A percentile compares a stretch with the other conserved stretches of the same genome.
Evolutionary conservation across 1,140 invertebrate genomes (phyloP).

Genomic region (Proctacanthus coquilletti): DNA sequence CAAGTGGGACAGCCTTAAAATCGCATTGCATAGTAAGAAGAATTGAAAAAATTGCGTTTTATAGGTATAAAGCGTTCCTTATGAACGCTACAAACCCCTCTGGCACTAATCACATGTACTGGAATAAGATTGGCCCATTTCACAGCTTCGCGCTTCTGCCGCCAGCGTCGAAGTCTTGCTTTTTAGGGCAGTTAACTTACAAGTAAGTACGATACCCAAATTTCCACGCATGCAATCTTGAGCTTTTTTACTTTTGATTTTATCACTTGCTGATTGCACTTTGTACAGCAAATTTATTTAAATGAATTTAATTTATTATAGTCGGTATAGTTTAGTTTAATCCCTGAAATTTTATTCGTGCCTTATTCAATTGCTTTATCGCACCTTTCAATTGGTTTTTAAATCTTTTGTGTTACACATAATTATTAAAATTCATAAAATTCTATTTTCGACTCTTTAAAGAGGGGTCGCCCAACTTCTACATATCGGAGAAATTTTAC

Average conservation of each 20-base stretch:
- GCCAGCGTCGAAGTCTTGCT: constrained; percentile 38
- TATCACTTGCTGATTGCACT: background rate
- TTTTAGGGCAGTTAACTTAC: constrained; percentile 55
- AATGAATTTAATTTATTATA: too few relatives aligned
- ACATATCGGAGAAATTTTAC: constrained; percentile 54
- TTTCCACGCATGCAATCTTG: background rate
- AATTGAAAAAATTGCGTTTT: constrained; percentile 7
- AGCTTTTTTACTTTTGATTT: background rate
- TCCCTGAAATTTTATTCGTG: too few relatives aligned
- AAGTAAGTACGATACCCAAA: constrained; percentile 26
- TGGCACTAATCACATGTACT: constrained; percentile 41
- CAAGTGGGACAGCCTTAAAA: constrained; percentile 29
- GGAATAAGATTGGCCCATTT: constrained; percentile 65
- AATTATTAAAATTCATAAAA: too few relatives aligned
- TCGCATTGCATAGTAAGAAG: constrained; percentile 24
- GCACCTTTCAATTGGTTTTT: too few relatives aligned
- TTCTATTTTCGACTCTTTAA: background rate
- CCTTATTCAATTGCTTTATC: too few relatives aligned
- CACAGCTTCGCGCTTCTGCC: constrained; percentile 66
- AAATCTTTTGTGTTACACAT: too few relatives aligned
- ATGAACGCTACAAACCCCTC: constrained; percentile 36
- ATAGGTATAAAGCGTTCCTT: constrained; percentile 41
- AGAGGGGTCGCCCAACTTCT: constrained; percentile 56
- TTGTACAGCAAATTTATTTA: too few relatives aligned
- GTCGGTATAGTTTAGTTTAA: too few relatives aligned